These are phyloP conservation scores for Lithobates pipiens DNA, from an alignment of 2,797 vertebrate genomes.

Conservation along the genomic window DNA sequence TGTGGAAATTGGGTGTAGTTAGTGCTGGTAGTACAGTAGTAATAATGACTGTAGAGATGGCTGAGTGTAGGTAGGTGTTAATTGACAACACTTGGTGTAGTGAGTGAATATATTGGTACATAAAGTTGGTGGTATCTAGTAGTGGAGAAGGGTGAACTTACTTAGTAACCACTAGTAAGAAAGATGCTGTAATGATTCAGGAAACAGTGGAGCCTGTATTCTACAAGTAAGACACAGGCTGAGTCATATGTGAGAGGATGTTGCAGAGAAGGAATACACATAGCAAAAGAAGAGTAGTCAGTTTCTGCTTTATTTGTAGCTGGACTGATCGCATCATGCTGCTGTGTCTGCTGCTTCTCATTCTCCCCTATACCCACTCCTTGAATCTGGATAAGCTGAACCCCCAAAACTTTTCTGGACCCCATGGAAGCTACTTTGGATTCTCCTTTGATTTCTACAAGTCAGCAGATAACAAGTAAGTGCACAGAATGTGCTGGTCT, in stretches of 20 bases:
- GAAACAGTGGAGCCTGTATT: not conserved
- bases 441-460: slow-evolving; percentile 89
- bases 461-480: slow-evolving; percentile 72
- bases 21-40: too few relatives aligned
- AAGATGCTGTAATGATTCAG: not conserved
- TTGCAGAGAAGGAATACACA: not conserved
- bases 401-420: slow-evolving; percentile 77
- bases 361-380: not conserved
- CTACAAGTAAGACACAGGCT: not conserved
- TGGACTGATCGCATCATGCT: slow-evolving; percentile 26
- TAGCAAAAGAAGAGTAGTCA: not conserved
- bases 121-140: too few relatives aligned
- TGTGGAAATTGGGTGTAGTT: too few relatives aligned
- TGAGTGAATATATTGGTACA: too few relatives aligned
- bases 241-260: not conserved
- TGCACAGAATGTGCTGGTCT: not conserved
- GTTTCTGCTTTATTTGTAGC: not conserved
- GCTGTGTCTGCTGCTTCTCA: slow-evolving; percentile 63
- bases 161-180: not conserved
- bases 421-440: slow-evolving; percentile 88
- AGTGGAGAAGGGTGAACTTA: too few relatives aligned
- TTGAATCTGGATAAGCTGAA: slow-evolving; percentile 80
- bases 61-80: too few relatives aligned
- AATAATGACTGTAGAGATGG: too few relatives aligned
- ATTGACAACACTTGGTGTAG: too few relatives aligned